phyloP scores from a whole-genome alignment of 2,888 invertebrate genomes.

The Yponomeuta malinellus region DNA sequence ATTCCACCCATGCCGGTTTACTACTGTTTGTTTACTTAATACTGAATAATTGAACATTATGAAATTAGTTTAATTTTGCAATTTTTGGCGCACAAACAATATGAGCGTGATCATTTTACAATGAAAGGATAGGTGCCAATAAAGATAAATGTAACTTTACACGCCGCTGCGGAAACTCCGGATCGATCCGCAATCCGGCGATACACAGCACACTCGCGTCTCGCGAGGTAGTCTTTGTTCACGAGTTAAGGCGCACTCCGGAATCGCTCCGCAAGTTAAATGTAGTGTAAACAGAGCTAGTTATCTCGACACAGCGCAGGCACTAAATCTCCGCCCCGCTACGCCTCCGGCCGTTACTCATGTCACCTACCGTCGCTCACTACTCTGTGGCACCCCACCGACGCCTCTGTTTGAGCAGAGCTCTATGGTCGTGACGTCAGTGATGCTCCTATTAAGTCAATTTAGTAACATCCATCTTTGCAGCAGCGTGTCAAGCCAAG shows the following conservation, averaged over 20 bases:
- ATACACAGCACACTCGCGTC: background rate
- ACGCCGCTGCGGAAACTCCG: background rate
- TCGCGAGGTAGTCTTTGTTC: slow-evolving; percentile 15
- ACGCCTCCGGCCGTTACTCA: slow-evolving; percentile 46
- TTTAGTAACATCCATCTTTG: no score
- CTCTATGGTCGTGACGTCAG: slow-evolving; percentile 26
- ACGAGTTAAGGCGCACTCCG: slow-evolving; percentile 50
- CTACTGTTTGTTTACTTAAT: no score
- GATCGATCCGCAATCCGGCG: background rate
- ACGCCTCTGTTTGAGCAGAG: slow-evolving; percentile 15
- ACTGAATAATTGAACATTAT: no score
- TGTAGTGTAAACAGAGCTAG: slow-evolving; percentile 67
- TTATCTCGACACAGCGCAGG: slow-evolving; percentile 34
- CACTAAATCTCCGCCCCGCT: slow-evolving; percentile 52
- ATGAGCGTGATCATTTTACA: no score
- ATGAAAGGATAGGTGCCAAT: no score
- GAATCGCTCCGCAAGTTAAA: slow-evolving; percentile 51
- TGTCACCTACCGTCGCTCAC: slow-evolving; percentile 49
- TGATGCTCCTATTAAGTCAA: background rate
- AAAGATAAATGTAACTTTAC: background rate
- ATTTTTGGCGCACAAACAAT: no score
- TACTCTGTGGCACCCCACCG: slow-evolving; percentile 29
- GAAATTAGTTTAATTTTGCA: no score
- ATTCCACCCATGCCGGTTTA: no score
- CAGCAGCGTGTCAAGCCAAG: no score